A percentile compares a stretch with the other conserved stretches of the same genome.
phyloP scores from a whole-genome alignment of 2,888 invertebrate species.

The Neoscelio sp. region DNA sequence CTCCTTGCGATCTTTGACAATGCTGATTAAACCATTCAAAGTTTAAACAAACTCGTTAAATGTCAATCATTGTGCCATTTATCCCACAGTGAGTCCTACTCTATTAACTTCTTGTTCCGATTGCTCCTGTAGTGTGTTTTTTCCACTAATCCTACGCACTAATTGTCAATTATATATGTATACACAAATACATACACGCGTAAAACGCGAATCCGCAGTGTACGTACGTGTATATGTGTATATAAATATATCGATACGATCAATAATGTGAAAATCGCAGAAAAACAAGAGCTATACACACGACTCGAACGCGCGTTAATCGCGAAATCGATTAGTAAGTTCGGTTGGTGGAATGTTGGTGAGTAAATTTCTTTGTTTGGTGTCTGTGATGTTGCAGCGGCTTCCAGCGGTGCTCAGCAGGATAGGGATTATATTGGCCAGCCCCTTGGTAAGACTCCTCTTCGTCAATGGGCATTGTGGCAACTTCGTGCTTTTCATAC shows the following conservation, averaged over 20 bases:
- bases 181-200: constrained; percentile 37
- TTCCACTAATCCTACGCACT: constrained; percentile 59
- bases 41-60: constrained; percentile 1
- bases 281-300: constrained; percentile 58
- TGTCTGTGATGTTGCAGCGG: constrained; percentile 89
- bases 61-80: constrained; percentile 40
- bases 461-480: constrained; percentile 75
- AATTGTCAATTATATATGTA: constrained; percentile 54
- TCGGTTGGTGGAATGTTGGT: constrained; percentile 82
- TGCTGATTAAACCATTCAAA: constrained; percentile 6
- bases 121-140: constrained; percentile 59
- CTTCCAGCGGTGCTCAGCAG: constrained; percentile 97
- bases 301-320: constrained; percentile 56
- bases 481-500: constrained; percentile 71
- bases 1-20: constrained; percentile 1
- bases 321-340: constrained; percentile 77
- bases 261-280: constrained; percentile 30
- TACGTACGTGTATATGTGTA: constrained; percentile 36
- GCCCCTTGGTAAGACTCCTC: constrained; percentile 93
- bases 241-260: constrained; percentile 37
- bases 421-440: constrained; percentile 98
- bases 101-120: constrained; percentile 52
- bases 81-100: constrained; percentile 26
- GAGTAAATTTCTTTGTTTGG: constrained; percentile 83
- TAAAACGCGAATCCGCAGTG: constrained; percentile 9